phyloP scores from a whole-genome alignment of 2,797 vertebrate species.

The Syndactyla subalaris region DNA sequence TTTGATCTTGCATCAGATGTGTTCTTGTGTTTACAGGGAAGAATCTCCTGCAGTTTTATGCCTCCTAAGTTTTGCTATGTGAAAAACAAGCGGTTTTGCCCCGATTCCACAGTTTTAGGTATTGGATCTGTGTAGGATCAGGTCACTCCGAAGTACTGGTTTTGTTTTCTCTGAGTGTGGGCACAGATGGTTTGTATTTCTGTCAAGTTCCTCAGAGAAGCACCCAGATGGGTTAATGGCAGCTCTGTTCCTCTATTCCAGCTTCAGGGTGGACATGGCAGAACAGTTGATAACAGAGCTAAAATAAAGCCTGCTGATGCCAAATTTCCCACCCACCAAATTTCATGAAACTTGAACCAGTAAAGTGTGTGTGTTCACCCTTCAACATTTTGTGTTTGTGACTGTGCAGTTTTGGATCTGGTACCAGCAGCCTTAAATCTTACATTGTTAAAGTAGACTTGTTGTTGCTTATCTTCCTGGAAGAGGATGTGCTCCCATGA shows the following conservation, averaged over 20 bases:
- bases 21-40: neutral
- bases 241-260: neutral
- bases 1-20: constrained; percentile 32
- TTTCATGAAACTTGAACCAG: neutral
- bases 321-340: neutral
- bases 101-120: neutral
- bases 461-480: neutral
- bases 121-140: neutral
- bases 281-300: neutral
- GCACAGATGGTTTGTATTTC: neutral
- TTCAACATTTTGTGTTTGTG: neutral
- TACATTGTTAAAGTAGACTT: neutral
- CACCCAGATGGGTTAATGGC: neutral
- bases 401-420: neutral
- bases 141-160: neutral
- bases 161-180: neutral
- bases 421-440: constrained; percentile 9
- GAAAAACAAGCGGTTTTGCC: neutral
- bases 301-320: neutral
- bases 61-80: neutral
- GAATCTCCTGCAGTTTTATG: neutral
- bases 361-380: neutral
- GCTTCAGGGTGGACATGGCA: neutral
- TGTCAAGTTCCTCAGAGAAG: neutral
- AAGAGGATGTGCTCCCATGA: neutral